Evolutionary conservation across 2,113 vertebrate genomes (phyloP).

Genomic region (Merops nubicus): DNA sequence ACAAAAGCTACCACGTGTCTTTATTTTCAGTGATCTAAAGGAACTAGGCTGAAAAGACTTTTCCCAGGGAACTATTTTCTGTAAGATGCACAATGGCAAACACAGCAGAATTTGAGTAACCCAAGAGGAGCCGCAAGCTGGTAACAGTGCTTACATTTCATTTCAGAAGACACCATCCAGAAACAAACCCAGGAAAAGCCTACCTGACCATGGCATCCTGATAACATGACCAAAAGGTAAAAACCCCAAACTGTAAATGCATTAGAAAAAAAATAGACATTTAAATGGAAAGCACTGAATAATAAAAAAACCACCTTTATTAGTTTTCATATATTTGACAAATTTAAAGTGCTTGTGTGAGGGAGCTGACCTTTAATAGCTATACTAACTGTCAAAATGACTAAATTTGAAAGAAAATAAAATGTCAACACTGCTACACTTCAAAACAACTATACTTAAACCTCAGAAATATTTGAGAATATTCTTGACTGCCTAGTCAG

Average conservation of each 20-base stretch:
- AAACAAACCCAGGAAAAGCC: neutral
- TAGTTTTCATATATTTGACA: slow-evolving; percentile 4
- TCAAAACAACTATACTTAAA: neutral
- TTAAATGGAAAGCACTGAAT: neutral
- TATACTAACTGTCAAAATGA: neutral
- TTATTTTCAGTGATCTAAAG: neutral
- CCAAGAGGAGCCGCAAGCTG: neutral
- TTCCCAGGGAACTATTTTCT: neutral
- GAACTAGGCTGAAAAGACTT: neutral
- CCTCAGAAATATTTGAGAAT: neutral
- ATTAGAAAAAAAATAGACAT: neutral
- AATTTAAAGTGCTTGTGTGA: neutral
- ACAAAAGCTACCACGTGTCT: neutral
- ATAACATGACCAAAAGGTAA: neutral
- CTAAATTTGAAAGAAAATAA: neutral
- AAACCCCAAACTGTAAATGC: neutral
- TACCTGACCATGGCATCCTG: neutral
- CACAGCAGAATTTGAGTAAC: neutral
- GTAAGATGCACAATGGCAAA: neutral
- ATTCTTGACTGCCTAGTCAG: neutral
- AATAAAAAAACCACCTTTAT: neutral
- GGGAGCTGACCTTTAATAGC: slow-evolving; percentile 31
- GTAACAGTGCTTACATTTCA: neutral
- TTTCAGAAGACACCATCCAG: neutral
- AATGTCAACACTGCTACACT: neutral